Evolutionary conservation across 2,888 invertebrate species (phyloP).

Genomic region (Nomada goodeniana): DNA sequence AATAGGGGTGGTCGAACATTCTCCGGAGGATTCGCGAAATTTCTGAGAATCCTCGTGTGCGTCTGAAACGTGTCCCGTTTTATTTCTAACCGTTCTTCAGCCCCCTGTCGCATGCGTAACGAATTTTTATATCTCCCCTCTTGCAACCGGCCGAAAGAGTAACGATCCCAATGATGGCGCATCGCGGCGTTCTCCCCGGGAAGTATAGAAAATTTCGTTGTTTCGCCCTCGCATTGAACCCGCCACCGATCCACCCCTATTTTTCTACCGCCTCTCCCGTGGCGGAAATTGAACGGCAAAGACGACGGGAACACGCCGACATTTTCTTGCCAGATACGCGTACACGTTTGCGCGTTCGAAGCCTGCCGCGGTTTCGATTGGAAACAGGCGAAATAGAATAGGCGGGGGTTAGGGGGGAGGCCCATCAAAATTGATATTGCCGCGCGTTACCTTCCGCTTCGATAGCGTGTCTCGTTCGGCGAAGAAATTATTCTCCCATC

Average conservation of each 20-base stretch:
- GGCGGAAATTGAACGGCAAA: conserved; percentile 68
- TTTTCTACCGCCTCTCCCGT: conserved; percentile 44
- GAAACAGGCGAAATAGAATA: too few relatives aligned
- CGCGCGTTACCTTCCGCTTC: too few relatives aligned
- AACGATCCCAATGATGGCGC: conserved; percentile 72
- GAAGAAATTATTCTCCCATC: too few relatives aligned
- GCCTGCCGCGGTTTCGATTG: too few relatives aligned
- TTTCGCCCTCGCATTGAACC: conserved; percentile 35
- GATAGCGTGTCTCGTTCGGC: too few relatives aligned
- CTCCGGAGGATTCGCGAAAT: background rate
- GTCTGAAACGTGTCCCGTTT: conserved; percentile 68
- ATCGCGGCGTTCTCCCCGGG: conserved; percentile 60
- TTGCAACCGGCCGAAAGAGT: conserved; percentile 17
- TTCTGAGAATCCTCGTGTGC: conserved; percentile 52
- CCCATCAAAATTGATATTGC: too few relatives aligned
- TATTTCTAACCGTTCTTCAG: conserved; percentile 27
- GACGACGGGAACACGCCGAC: conserved; percentile 29
- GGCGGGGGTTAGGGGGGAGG: too few relatives aligned
- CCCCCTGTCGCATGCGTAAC: background rate
- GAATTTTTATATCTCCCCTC: conserved; percentile 46
- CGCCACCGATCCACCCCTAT: conserved; percentile 15
- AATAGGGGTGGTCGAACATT: too few relatives aligned
- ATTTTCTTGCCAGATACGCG: conserved; percentile 30
- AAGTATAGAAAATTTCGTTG: conserved; percentile 65
- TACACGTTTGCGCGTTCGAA: background rate